Evolutionary conservation across 2,888 invertebrate species (phyloP).

Genomic region (Melanotus villosus): DNA sequence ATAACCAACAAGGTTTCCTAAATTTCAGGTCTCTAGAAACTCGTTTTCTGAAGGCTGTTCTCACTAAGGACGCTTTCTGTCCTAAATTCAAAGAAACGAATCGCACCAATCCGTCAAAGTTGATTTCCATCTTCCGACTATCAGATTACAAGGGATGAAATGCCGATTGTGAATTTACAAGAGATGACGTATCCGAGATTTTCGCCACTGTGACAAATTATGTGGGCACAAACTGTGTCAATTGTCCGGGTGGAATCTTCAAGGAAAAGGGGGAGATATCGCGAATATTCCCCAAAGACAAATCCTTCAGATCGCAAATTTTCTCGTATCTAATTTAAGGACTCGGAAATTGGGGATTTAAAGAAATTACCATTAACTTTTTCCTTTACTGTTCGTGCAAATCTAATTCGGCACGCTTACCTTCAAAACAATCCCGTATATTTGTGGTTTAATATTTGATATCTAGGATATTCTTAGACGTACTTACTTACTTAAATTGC

Average conservation of each 20-base stretch:
- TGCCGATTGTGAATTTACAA: not conserved
- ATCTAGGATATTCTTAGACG: too few relatives aligned
- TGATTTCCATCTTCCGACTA: too few relatives aligned
- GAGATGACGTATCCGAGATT: not conserved
- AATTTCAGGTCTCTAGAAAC: too few relatives aligned
- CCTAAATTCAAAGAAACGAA: too few relatives aligned
- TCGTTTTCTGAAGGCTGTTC: too few relatives aligned
- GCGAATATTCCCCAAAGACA: not conserved
- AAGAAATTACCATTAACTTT: not conserved
- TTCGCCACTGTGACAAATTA: not conserved
- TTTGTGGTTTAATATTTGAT: not conserved
- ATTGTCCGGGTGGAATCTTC: not conserved
- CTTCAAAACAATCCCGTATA: too few relatives aligned
- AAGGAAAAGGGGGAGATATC: not conserved
- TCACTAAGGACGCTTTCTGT: too few relatives aligned
- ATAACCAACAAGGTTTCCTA: too few relatives aligned
- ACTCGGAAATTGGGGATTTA: not conserved
- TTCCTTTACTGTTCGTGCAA: not conserved
- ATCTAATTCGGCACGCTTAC: too few relatives aligned
- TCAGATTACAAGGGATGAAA: too few relatives aligned
- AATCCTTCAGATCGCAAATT: not conserved
- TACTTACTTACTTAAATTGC: slow-evolving; percentile 6
- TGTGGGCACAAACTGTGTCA: not conserved
- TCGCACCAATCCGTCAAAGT: too few relatives aligned
- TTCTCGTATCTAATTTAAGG: not conserved